Percentiles rank a stretch among this genome's conserved stretches.
These are phyloP conservation scores for Uropsilus gracilis DNA, from an alignment of 2,113 vertebrate species.

Conservation along the genomic window DNA sequence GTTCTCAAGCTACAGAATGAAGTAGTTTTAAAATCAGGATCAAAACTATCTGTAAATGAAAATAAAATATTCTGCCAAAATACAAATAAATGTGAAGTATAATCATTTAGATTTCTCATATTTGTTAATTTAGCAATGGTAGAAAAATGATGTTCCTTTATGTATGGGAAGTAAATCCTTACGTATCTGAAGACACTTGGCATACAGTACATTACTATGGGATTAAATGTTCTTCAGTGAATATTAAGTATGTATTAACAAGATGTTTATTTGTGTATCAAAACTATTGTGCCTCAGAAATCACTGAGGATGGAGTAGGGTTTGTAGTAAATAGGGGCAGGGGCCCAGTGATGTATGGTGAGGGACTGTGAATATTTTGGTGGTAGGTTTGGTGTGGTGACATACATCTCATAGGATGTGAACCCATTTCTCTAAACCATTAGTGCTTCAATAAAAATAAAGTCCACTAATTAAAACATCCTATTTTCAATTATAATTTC, in stretches of 20 bases:
- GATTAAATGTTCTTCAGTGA: neutral
- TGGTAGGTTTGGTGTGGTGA: too few relatives aligned
- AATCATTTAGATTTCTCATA: neutral
- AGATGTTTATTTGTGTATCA: neutral
- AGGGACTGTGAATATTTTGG: too few relatives aligned
- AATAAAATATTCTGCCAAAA: neutral
- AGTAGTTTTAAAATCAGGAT: neutral
- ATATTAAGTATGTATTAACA: neutral
- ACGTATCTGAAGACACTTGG: neutral
- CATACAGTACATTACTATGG: neutral
- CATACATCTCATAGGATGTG: too few relatives aligned
- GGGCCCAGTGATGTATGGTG: too few relatives aligned
- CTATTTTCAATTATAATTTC: neutral
- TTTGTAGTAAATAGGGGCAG: too few relatives aligned
- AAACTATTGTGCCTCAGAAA: neutral
- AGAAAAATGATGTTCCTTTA: constrained; percentile 24
- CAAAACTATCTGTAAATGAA: neutral
- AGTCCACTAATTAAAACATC: neutral
- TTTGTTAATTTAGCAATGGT: neutral
- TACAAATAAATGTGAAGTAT: neutral
- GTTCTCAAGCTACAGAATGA: neutral
- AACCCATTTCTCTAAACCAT: too few relatives aligned
- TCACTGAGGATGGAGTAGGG: neutral
- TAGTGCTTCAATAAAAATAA: neutral
- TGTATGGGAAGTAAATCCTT: neutral